Evolutionary conservation across 2,113 vertebrate species (phyloP), one percentile per base, ranked within the genome.

Genomic region (Ondatra zibethicus): DNA sequence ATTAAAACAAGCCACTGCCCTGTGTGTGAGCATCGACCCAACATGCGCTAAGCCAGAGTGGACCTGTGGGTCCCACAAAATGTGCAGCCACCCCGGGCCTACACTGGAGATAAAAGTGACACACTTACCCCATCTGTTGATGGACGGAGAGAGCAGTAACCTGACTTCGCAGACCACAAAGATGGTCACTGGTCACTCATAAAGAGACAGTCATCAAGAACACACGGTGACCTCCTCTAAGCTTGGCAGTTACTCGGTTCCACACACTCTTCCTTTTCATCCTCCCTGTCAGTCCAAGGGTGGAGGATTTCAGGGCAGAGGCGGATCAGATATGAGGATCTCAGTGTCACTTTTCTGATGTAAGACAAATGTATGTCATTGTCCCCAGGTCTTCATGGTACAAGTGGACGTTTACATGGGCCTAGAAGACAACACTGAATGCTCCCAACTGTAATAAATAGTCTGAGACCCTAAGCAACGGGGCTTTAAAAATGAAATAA

Each of bases 21-120:
- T 58, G 17, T 33, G 1, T 42, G 23, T 47, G 65, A 63, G 72
- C n/a, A 13, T 2, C 65, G 45, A 33, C 8, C 39, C 25, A 27
- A 2, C 2, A 1, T 1, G 21, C 19, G 2, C 33, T 52, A 1
- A 8, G 4, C 17, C 25, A 70, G 7, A 86, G 6, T 16, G 23
- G 25, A 11, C 47, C 82, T 61, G 8, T 75, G 92, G 25, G 47
- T 75, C 23, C 75, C 45, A 16, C 7, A 39, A 10, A 4, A 25
- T 27, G 0, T 36, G 10, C 1, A 23, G 65, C 3, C 17, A 45
- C 8, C 42, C 5, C 31, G 31, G 19, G 25, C 33, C 70, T 55
- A 36, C 11, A 5, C 9, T 25, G 72, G 66, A 33, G 23, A 77
- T 33, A 1, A 45, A 88, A 52, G 27, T 31, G 29, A 36, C 42